phyloP scores from a whole-genome alignment of 2,797 vertebrate species.

The Sebastes melanostomus region DNA sequence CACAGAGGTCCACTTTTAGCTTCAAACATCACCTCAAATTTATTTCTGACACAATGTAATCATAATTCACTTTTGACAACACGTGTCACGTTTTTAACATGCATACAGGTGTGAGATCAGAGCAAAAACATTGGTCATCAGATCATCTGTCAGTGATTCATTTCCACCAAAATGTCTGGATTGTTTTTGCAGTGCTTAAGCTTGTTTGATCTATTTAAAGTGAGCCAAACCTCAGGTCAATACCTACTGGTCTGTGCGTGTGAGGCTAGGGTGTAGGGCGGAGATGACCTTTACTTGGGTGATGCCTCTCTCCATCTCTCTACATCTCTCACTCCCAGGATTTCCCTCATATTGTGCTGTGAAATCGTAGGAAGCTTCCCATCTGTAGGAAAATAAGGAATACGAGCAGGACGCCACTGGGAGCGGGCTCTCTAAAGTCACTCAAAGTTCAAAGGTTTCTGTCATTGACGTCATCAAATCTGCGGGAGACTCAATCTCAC shows the following conservation, averaged over 20 bases:
- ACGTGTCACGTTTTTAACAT: neutral
- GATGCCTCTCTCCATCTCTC: slow-evolving; percentile 33
- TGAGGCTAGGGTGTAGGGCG: slow-evolving; percentile 10
- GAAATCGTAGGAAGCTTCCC: slow-evolving; percentile 37
- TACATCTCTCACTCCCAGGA: slow-evolving; percentile 55
- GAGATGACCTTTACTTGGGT: slow-evolving; percentile 44
- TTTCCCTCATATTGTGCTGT: slow-evolving; percentile 46
- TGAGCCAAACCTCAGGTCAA: slow-evolving; percentile 28
- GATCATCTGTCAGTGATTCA: slow-evolving; percentile 41
- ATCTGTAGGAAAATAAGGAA: slow-evolving; percentile 20
- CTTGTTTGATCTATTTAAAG: slow-evolving; percentile 60
- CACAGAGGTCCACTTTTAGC: neutral
- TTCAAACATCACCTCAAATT: slow-evolving; percentile 1
- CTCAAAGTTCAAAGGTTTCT: slow-evolving; percentile 34
- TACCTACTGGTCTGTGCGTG: neutral
- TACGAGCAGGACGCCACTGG: slow-evolving; percentile 6
- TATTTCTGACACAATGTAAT: slow-evolving; percentile 5
- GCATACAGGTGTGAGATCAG: slow-evolving; percentile 18
- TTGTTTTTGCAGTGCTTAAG: slow-evolving; percentile 32
- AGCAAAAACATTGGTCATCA: slow-evolving; percentile 27
- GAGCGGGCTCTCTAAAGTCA: slow-evolving; percentile 5
- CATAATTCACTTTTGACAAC: slow-evolving; percentile 6
- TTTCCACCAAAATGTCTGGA: slow-evolving; percentile 19
- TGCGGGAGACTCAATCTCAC: neutral
- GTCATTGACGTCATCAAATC: slow-evolving; percentile 42